Evolutionary conservation across 2,113 vertebrate genomes (phyloP).

Genomic region (Chamaetylas fuelleborni): DNA sequence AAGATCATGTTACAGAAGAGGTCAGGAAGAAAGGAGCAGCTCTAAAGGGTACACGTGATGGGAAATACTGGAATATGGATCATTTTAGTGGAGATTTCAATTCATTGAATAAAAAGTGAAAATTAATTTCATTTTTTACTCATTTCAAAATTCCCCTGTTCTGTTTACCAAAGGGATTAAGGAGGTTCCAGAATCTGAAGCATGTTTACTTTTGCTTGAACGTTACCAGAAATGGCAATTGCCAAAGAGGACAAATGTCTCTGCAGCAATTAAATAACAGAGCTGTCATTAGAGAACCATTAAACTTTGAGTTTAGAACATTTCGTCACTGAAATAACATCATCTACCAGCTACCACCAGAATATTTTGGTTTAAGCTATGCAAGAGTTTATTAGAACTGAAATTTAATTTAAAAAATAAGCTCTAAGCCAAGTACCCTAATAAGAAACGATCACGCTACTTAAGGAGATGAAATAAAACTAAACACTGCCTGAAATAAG

Average conservation of each 20-base stretch:
- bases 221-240: neutral
- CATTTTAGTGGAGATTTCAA: too few relatives aligned
- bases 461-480: neutral
- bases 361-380: neutral
- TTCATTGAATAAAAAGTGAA: neutral
- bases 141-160: neutral
- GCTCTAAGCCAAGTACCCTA: neutral
- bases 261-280: neutral
- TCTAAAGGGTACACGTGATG: rapidly evolving
- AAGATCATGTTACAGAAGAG: rapidly evolving
- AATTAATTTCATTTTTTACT: neutral
- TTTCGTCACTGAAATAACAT: neutral
- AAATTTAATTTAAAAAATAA: neutral
- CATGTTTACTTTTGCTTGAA: neutral
- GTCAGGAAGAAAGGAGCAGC: neutral
- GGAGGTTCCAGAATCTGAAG: neutral
- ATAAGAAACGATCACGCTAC: neutral
- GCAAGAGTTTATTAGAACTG: neutral
- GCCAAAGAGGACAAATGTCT: neutral
- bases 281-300: neutral
- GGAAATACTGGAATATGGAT: neutral
- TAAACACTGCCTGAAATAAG: neutral
- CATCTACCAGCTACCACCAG: neutral
- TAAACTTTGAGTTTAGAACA: neutral
- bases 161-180: neutral